Evolutionary conservation across 2,888 invertebrate species (phyloP).

Genomic region (Nemurella pictetii): DNA sequence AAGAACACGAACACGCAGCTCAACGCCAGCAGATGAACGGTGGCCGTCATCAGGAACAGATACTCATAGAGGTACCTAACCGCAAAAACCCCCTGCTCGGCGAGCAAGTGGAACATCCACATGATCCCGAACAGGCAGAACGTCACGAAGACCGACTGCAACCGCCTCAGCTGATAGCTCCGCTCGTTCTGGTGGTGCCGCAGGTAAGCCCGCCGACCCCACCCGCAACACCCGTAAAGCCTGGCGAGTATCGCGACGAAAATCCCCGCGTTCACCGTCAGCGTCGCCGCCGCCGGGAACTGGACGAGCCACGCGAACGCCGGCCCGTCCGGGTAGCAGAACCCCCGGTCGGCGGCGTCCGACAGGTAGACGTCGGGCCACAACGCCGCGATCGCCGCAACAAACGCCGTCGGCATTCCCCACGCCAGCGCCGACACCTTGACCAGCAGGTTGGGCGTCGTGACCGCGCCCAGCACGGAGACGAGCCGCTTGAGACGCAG

Average conservation of each 20-base stretch:
- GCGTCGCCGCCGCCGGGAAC: background rate
- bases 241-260: conserved; percentile 2
- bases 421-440: background rate
- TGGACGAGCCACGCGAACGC: conserved; percentile 10
- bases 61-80: background rate
- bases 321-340: conserved; percentile 3
- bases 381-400: background rate
- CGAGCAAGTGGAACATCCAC: background rate
- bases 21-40: background rate
- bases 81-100: background rate
- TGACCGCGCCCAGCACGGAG: background rate
- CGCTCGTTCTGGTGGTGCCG: background rate
- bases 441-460: background rate
- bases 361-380: background rate
- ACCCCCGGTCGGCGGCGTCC: background rate
- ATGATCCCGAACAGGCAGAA: background rate
- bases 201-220: background rate
- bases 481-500: conserved; percentile 17
- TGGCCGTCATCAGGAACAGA: background rate
- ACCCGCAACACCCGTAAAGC: background rate
- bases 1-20: background rate
- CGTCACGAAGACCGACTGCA: background rate
- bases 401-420: too few species aligned
- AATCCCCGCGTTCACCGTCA: conserved; percentile 9
- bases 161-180: background rate